These are phyloP conservation scores for Alethe diademata DNA, from an alignment of 2,113 vertebrate species.

Conservation along the genomic window DNA sequence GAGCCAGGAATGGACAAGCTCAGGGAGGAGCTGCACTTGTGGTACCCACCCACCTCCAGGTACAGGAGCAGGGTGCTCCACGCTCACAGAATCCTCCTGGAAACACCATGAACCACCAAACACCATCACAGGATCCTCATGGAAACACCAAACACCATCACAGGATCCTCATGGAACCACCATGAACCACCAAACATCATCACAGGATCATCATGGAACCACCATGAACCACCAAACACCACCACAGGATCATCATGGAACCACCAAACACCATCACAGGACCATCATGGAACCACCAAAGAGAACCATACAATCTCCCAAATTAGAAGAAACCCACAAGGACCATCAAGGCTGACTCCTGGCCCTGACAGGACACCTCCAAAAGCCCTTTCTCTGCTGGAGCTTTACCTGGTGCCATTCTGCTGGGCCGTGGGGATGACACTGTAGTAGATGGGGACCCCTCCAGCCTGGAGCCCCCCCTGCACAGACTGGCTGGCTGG, in stretches of 20 bases:
- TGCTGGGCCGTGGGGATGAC: conserved; percentile 93
- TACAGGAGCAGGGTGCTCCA: not conserved
- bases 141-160: no score
- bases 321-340: not conserved
- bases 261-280: no score
- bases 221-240: no score
- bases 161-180: no score
- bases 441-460: conserved; percentile 94
- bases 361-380: not conserved
- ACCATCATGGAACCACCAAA: not conserved
- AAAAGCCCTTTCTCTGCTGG: not conserved
- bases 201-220: no score
- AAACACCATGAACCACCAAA: no score
- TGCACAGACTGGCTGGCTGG: conserved; percentile 94
- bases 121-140: not conserved
- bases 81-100: not conserved
- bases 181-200: no score
- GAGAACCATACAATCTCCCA: fast-evolving
- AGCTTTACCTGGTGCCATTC: conserved; percentile 89
- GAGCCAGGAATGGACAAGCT: not conserved
- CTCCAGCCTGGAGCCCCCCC: conserved; percentile 80
- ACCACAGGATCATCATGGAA: not conserved
- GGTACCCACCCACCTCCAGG: not conserved
- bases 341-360: not conserved
- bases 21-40: not conserved